Percentiles rank a stretch among this genome's conserved stretches.
Evolutionary conservation across 2,797 vertebrate species (phyloP).

Genomic region (Astyanax mexicanus): DNA sequence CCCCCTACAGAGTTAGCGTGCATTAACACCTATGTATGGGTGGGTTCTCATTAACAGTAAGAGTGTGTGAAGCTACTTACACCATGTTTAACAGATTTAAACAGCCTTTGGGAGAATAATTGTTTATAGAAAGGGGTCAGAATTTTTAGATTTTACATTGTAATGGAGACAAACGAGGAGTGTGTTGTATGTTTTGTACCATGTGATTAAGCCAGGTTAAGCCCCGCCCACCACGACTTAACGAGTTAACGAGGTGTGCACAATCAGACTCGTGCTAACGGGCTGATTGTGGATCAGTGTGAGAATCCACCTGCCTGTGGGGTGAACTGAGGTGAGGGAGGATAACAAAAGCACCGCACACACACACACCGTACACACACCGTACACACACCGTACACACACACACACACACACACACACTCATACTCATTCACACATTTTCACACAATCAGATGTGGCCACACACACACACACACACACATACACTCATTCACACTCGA

Average conservation of each 20-base stretch:
- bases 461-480: not conserved
- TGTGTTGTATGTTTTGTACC: too few relatives aligned
- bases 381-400: constrained; percentile 20
- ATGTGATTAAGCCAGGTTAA: too few relatives aligned
- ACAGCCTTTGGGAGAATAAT: too few relatives aligned
- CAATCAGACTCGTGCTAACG: not conserved
- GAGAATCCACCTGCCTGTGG: constrained; percentile 76
- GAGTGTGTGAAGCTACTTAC: too few relatives aligned
- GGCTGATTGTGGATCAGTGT: constrained; percentile 23
- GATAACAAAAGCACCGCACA: constrained; percentile 74
- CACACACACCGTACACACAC: constrained; percentile 7
- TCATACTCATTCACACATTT: too few relatives aligned
- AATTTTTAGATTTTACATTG: too few relatives aligned
- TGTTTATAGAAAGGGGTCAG: too few relatives aligned
- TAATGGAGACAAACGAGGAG: too few relatives aligned
- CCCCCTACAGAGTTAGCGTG: too few relatives aligned
- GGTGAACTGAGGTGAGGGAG: constrained; percentile 79
- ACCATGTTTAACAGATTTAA: too few relatives aligned
- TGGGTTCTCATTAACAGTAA: not conserved
- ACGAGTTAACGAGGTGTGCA: not conserved
- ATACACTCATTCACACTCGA: constrained; percentile 30
- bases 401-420: constrained; percentile 1
- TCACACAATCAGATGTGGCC: not conserved
- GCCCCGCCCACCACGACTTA: too few relatives aligned
- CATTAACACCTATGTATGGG: too few relatives aligned